Evolutionary conservation across 92 coral and sea anemone genomes (phyloP).

Genomic region (Bergia sp.): DNA sequence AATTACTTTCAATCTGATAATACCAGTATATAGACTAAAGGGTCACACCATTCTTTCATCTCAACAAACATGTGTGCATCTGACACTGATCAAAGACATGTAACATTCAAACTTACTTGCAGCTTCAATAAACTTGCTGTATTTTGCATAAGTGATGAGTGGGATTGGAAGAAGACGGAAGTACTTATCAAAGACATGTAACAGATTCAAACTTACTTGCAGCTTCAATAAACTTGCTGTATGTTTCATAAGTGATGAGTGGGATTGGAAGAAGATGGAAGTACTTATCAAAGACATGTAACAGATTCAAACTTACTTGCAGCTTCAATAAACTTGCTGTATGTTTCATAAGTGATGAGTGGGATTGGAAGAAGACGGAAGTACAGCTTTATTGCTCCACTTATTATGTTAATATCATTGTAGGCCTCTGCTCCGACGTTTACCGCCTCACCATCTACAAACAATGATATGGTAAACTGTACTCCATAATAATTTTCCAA

Average conservation of each 20-base stretch:
- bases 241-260: conserved; percentile 89
- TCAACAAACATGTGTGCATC: no score
- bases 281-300: conserved; percentile 29
- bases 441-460: conserved; percentile 71
- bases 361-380: conserved; percentile 98
- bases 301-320: conserved; percentile 76
- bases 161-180: conserved; percentile 96
- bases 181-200: conserved; percentile 8
- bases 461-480: background rate
- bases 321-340: conserved; percentile 87
- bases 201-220: conserved; percentile 73
- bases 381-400: conserved; percentile 88
- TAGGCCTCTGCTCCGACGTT: conserved; percentile 61
- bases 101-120: conserved; percentile 73
- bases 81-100: background rate
- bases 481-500: background rate
- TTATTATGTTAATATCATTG: conserved; percentile 90
- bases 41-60: no score
- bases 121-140: conserved; percentile 83
- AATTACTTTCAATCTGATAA: no score
- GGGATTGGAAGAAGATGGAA: conserved; percentile 95
- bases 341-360: conserved; percentile 91
- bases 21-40: no score
- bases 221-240: conserved; percentile 83
- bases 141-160: conserved; percentile 89